These are phyloP conservation scores for Cotesia glomerata DNA, from an alignment of 1,140 invertebrate genomes.

Conservation along the genomic window DNA sequence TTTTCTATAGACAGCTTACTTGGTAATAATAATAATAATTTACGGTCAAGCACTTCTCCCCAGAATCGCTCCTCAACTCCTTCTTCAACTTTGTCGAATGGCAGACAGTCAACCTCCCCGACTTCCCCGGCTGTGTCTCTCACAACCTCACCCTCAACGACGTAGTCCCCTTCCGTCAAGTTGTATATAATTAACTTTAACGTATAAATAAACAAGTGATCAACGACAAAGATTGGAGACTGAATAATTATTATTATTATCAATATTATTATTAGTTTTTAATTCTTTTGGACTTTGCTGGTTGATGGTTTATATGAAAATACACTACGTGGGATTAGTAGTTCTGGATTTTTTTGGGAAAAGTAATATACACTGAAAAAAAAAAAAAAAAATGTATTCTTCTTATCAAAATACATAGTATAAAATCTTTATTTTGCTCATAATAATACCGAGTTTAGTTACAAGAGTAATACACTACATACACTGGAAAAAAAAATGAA, in stretches of 20 bases:
- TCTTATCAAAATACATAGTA: no score
- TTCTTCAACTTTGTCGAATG: slow-evolving; percentile 47
- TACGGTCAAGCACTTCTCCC: slow-evolving; percentile 55
- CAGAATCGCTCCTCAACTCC: slow-evolving; percentile 35
- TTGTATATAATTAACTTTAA: background rate
- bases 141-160: slow-evolving; percentile 56
- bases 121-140: slow-evolving; percentile 47
- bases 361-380: no score
- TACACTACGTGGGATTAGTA: no score
- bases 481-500: no score
- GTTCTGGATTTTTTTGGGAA: background rate
- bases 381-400: no score
- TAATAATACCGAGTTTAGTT: no score
- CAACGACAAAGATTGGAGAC: slow-evolving; percentile 13
- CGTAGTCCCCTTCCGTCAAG: slow-evolving; percentile 48
- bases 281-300: slow-evolving; percentile 6
- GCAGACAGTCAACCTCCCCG: slow-evolving; percentile 50
- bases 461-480: no score
- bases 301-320: slow-evolving; percentile 2
- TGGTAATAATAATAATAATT: slow-evolving; percentile 65
- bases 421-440: no score
- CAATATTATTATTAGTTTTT: background rate
- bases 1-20: slow-evolving; percentile 86
- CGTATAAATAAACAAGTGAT: background rate
- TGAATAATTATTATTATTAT: slow-evolving; percentile 11